phyloP scores from a whole-genome alignment of 1,140 invertebrate genomes.

The Platyscapa corneri region DNA sequence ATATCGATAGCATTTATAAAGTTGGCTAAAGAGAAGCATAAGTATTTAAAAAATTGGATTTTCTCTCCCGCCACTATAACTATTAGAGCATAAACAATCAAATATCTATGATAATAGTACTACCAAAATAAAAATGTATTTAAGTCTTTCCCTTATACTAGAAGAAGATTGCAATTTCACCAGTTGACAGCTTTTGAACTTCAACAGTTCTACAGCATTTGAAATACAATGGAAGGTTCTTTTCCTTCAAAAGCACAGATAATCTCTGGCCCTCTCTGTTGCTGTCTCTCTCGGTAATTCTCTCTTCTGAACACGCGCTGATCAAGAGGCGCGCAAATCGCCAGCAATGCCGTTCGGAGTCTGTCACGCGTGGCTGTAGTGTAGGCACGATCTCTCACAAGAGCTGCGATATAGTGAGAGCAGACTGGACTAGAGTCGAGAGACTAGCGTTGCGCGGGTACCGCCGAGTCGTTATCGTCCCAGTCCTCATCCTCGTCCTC shows the following conservation, averaged over 20 bases:
- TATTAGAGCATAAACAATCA: too few relatives aligned
- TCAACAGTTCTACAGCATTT: too few relatives aligned
- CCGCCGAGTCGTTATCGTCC: background rate
- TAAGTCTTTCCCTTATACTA: too few relatives aligned
- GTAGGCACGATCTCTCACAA: background rate
- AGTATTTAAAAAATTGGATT: too few relatives aligned
- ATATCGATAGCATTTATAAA: too few relatives aligned
- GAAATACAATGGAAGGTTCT: too few relatives aligned
- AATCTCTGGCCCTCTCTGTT: background rate
- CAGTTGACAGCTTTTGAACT: too few relatives aligned
- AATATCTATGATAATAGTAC: too few relatives aligned
- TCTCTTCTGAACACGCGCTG: background rate
- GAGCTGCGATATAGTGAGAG: background rate
- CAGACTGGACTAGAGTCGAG: background rate
- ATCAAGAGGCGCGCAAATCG: slow-evolving; percentile 44
- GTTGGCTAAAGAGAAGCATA: too few relatives aligned
- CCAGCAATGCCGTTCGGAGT: background rate
- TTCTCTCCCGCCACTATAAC: too few relatives aligned
- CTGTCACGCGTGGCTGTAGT: background rate
- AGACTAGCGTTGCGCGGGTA: background rate
- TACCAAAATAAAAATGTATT: too few relatives aligned
- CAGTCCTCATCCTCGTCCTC: background rate
- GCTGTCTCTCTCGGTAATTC: background rate
- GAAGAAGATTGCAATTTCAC: too few relatives aligned
- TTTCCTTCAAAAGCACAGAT: background rate